These are phyloP conservation scores for Gorsachius magnificus DNA, from an alignment of 2,797 vertebrate genomes.

Conservation along the genomic window DNA sequence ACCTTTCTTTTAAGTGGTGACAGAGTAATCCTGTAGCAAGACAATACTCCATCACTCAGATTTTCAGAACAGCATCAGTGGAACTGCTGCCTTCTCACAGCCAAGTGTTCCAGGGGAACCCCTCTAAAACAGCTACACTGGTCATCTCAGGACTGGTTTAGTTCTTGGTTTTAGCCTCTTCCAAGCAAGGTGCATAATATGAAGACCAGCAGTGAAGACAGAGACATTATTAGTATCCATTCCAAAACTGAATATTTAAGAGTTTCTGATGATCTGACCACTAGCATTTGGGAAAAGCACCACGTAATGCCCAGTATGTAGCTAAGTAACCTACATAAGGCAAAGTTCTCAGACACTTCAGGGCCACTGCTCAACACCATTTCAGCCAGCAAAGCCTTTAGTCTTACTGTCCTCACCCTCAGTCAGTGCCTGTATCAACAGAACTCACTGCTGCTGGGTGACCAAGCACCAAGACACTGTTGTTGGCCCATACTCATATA, in stretches of 20 bases:
- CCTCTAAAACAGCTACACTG: not conserved
- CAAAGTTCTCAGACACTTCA: not conserved
- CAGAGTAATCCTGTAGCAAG: not conserved
- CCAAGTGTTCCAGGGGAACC: not conserved
- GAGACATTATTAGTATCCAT: not conserved
- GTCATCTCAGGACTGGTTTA: not conserved
- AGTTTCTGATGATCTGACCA: not conserved
- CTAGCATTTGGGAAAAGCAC: not conserved
- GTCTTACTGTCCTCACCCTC: not conserved
- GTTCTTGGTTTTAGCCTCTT: not conserved
- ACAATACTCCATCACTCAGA: not conserved
- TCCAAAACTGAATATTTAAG: not conserved
- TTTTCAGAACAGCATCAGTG: not conserved
- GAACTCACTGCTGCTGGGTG: not conserved
- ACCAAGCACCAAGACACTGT: not conserved
- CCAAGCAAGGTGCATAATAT: not conserved
- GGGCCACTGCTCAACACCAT: fast-evolving
- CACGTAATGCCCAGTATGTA: not conserved
- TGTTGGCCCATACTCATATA: not conserved
- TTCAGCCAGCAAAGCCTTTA: not conserved
- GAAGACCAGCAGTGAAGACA: not conserved
- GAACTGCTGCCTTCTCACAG: not conserved
- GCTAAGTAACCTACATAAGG: not conserved
- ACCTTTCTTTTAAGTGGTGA: not conserved
- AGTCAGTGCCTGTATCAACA: not conserved